Evolutionary conservation across 2,113 vertebrate species (phyloP).

Genomic region (Myotis lucifugus): DNA sequence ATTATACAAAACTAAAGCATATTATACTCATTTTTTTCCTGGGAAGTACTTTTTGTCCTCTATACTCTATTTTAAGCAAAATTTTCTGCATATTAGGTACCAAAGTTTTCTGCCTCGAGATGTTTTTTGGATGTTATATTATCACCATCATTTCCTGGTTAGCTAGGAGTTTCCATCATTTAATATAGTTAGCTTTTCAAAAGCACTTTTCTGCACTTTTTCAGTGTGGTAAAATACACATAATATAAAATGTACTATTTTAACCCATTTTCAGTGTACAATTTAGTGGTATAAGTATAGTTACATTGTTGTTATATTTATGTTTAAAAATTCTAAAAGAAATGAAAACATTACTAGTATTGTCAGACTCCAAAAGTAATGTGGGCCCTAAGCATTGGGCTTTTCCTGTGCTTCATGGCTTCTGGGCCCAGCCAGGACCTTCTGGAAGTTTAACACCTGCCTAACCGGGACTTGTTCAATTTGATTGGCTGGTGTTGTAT

Average conservation of each 20-base stretch:
- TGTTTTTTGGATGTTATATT: constrained; percentile 26
- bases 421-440: not conserved
- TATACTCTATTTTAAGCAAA: constrained; percentile 21
- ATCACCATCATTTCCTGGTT: not conserved
- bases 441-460: not conserved
- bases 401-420: not conserved
- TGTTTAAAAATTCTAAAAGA: constrained; percentile 2
- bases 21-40: not conserved
- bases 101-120: not conserved
- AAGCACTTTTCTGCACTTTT: not conserved
- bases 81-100: not conserved
- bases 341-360: not conserved
- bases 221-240: not conserved
- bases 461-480: not conserved
- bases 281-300: not conserved
- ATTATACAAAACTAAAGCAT: constrained; percentile 1
- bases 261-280: not conserved
- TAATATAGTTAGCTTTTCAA: not conserved
- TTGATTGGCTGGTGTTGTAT: not conserved
- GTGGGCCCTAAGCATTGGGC: not conserved
- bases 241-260: not conserved
- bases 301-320: not conserved
- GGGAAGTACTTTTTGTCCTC: not conserved
- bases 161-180: not conserved
- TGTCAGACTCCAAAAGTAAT: not conserved